Conservation (phyloP, 2,888 invertebrate species). For the Cotesia congregata region DNA sequence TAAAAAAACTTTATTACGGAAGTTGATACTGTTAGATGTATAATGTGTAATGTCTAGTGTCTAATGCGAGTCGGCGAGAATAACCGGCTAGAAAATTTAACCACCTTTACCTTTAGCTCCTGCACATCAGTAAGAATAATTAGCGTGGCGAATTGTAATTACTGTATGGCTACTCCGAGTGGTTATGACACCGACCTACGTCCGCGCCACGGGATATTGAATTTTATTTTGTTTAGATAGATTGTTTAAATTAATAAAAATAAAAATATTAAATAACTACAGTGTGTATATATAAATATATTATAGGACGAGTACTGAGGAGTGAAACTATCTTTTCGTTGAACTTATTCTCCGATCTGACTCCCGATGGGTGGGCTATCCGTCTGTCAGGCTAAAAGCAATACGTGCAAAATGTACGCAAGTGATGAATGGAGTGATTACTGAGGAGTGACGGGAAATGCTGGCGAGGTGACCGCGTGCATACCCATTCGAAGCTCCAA, state of each 20-base stretch:
- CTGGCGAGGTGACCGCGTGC: constrained; percentile 42
- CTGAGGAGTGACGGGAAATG: constrained; percentile 45
- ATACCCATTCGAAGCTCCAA: constrained; percentile 56
- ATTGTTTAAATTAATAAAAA: neutral
- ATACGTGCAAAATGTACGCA: constrained; percentile 57
- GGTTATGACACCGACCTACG: constrained; percentile 19
- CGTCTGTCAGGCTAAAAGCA: constrained; percentile 47
- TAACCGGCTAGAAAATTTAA: neutral
- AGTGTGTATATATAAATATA: constrained; percentile 5
- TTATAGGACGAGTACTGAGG: neutral
- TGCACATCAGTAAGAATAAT: constrained; percentile 39
- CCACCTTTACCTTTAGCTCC: constrained; percentile 19
- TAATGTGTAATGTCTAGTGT: neutral
- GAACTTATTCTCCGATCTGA: constrained; percentile 25
- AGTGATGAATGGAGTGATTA: constrained; percentile 69
- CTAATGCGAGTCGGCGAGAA: neutral
- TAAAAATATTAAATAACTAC: constrained; percentile 26
- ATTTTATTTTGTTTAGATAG: constrained; percentile 30
- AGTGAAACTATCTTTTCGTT: constrained; percentile 31
- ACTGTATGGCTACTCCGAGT: constrained; percentile 37
- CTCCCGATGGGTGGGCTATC: constrained; percentile 58
- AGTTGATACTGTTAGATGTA: no score
- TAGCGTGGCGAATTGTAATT: constrained; percentile 43
- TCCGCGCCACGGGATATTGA: constrained; percentile 45
- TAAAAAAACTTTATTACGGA: no score